Evolutionary conservation across 2,797 vertebrate genomes (phyloP), one percentile per base, ranked within the genome.

Genomic region (Stomatorhinus walkeri): DNA sequence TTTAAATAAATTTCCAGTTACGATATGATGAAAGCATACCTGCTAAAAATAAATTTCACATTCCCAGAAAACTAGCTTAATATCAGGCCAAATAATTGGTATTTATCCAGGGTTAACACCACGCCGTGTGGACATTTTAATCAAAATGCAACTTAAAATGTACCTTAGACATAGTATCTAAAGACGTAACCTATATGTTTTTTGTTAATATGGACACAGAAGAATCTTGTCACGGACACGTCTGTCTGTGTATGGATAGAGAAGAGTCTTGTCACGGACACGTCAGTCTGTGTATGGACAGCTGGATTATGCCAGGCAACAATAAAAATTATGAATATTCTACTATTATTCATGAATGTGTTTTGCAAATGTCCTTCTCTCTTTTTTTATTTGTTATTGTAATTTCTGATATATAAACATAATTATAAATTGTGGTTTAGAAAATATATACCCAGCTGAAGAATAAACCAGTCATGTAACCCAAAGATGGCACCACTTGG

Each of bases 41-140:
- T 87, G 52, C 85, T 86, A 54, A 54, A 86, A 86, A 86, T 86
- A 86, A 28, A 49, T 22, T 87, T 48, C 87, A 64, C 16, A 48
- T 87, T 9, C 24, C 28, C 16, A 12, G 14, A 87, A 87, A 59
- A 56, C 59, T 14, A 40, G 16, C 24, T 43, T 68, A 68, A 36
- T 86, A 40, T 86, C 28, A 85, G 85, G 22, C 5, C 51, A 56
- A 7, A 14, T 51, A 19, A 85, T 4, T 84, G 40, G 3, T 84
- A 84, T 84, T 84, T 84, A 48, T 84, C 16, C 16, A 81, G 64
- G 32, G 68, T 40, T 32, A 72, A 40, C 68, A 36, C 68, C 68
- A 72, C 36, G 12, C 7, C 68, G 36, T 32, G 32, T 36, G 68
- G 32, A 72, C 32, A 72, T 72, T 72, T 72, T 40, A 14, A 16